Evolutionary conservation across 2,797 vertebrate genomes (phyloP).

Genomic region (Scolopax bukidnonensis): DNA sequence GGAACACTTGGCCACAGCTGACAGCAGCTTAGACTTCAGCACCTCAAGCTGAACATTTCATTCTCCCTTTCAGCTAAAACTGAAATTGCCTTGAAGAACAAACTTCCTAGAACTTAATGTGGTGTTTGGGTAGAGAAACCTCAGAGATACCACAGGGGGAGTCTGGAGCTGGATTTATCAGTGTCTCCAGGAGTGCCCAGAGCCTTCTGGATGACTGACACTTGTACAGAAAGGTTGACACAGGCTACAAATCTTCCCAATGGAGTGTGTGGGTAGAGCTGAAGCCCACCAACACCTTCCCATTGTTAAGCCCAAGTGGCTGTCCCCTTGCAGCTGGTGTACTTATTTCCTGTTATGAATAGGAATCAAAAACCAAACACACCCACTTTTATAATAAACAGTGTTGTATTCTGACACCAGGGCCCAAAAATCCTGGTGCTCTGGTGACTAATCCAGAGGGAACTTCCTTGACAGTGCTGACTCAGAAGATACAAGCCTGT

Average conservation of each 20-base stretch:
- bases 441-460: background rate
- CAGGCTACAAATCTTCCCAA: background rate
- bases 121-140: background rate
- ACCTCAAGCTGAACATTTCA: background rate
- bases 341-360: background rate
- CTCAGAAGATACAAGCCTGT: background rate
- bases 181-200: background rate
- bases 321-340: background rate
- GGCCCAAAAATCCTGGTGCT: background rate
- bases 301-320: background rate
- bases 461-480: background rate
- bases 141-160: background rate
- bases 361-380: background rate
- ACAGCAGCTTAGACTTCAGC: background rate
- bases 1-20: fast-evolving
- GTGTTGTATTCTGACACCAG: background rate
- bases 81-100: background rate
- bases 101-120: background rate
- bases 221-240: background rate
- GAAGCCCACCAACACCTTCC: background rate
- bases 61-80: background rate
- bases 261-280: background rate
- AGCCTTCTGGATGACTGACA: background rate
- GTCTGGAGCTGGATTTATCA: background rate
- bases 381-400: background rate